These are phyloP conservation scores for Eucidaris tribuloides DNA, from an alignment of 35 echinoderm and acorn worm species.

Conservation along the genomic window DNA sequence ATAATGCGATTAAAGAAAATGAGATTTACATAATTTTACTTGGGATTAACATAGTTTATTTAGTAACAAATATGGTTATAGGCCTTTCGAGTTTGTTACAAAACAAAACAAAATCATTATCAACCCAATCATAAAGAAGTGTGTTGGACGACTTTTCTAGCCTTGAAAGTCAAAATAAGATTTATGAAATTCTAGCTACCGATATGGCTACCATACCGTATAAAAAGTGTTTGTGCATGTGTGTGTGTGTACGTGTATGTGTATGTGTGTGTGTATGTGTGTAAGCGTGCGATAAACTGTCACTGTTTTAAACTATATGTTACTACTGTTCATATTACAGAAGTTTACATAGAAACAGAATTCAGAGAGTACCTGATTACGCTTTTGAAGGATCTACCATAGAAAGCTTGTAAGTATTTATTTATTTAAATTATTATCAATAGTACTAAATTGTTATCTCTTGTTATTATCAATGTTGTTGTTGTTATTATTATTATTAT, in stretches of 20 bases:
- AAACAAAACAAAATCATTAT: no score
- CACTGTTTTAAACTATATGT: neutral
- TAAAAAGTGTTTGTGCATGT: neutral
- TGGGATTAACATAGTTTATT: no score
- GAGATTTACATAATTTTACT: no score
- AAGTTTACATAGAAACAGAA: neutral
- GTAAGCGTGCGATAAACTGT: neutral
- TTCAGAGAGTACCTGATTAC: neutral
- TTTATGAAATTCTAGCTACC: neutral
- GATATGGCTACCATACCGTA: neutral
- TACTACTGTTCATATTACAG: neutral
- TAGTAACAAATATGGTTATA: no score
- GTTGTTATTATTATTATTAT: neutral
- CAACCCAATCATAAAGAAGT: no score
- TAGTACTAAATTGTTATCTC: neutral
- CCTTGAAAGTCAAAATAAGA: neutral
- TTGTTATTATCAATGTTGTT: neutral
- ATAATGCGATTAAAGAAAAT: no score
- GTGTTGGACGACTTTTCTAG: no score
- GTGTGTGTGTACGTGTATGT: neutral
- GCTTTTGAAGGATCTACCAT: neutral
- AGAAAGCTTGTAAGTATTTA: neutral
- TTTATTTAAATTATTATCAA: no score
- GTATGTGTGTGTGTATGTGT: neutral
- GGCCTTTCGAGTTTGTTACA: no score